Percentiles rank a stretch among this genome's conserved stretches.
phyloP scores from a whole-genome alignment of 2,113 vertebrate genomes.

The Grammomys surdaster region DNA sequence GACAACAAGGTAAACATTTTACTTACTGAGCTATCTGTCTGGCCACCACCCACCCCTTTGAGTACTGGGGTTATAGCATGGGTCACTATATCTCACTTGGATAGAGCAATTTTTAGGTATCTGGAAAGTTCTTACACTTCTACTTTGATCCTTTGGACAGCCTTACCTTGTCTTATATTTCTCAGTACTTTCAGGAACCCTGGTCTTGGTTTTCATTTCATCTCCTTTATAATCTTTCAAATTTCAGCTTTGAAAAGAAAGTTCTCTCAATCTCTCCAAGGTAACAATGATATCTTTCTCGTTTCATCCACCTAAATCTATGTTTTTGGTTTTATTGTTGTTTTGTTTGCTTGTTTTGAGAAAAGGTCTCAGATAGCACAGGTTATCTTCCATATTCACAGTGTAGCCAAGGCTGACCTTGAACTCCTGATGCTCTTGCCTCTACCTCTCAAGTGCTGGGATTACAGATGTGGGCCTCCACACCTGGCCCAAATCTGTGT shows the following conservation, averaged over 20 bases:
- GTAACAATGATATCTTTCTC: not conserved
- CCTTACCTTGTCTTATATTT: not conserved
- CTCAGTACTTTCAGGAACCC: not conserved
- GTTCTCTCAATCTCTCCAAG: not conserved
- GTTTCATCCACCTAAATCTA: not conserved
- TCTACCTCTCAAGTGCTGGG: not conserved
- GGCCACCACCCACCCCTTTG: not conserved
- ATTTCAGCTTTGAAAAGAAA: not conserved
- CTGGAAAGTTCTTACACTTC: not conserved
- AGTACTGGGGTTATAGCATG: not conserved
- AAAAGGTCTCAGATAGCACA: not conserved
- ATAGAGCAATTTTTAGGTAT: not conserved
- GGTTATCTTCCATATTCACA: not conserved
- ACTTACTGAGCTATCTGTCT: not conserved
- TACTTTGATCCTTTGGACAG: not conserved
- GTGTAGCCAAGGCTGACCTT: not conserved
- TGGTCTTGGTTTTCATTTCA: not conserved
- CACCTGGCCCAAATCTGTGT: not conserved
- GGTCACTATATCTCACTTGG: not conserved
- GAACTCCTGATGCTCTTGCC: not conserved
- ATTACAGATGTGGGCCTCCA: not conserved
- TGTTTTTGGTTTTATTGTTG: not conserved
- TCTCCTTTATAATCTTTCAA: conserved; percentile 38
- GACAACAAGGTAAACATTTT: not conserved
- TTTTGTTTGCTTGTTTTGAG: not conserved